Evolutionary conservation across 2,113 vertebrate genomes (phyloP).

Genomic region (Chaenogobius annularis): DNA sequence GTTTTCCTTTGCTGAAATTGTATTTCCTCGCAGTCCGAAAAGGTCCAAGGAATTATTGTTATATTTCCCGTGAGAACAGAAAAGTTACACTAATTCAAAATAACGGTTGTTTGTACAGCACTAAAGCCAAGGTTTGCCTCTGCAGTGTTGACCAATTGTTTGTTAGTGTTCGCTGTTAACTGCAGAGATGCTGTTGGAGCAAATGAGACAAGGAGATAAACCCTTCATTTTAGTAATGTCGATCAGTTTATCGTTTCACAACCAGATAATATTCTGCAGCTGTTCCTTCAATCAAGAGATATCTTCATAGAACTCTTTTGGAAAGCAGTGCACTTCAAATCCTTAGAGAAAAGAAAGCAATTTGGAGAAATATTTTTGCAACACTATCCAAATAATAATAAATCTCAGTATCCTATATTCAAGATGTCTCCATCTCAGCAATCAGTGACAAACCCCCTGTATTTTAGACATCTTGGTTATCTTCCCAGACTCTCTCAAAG

Average conservation of each 20-base stretch:
- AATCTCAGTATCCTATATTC: constrained; percentile 65
- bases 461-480: constrained; percentile 56
- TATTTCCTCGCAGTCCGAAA: constrained; percentile 63
- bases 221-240: constrained; percentile 51
- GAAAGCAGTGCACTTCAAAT: constrained; percentile 50
- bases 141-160: constrained; percentile 48
- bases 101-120: constrained; percentile 38
- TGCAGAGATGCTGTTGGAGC: constrained; percentile 65
- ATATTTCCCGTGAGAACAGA: constrained; percentile 67
- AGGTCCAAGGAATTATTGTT: constrained; percentile 68
- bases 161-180: constrained; percentile 61
- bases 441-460: constrained; percentile 70
- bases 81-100: constrained; percentile 55
- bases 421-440: constrained; percentile 68
- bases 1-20: constrained; percentile 67
- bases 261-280: constrained; percentile 50
- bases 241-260: constrained; percentile 46
- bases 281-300: constrained; percentile 51
- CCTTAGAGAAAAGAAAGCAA: constrained; percentile 68
- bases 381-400: constrained; percentile 49
- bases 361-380: constrained; percentile 57
- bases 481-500: constrained; percentile 59
- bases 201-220: constrained; percentile 48
- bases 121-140: constrained; percentile 63
- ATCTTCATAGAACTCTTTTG: constrained; percentile 50